These are phyloP conservation scores for Tachystola acroxantha DNA, from an alignment of 2,888 invertebrate genomes.

Conservation along the genomic window DNA sequence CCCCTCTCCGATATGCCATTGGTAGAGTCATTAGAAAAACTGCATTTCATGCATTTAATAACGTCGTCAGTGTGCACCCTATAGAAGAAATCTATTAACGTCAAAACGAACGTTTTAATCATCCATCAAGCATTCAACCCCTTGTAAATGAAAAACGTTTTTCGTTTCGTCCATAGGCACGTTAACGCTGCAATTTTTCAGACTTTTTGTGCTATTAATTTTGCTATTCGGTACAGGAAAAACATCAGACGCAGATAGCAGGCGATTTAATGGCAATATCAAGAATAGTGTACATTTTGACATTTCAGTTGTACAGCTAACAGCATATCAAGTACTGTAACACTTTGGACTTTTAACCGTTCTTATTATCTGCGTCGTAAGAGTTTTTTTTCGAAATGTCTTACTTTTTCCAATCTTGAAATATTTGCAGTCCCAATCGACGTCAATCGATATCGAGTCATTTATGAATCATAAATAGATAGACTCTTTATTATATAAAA, in stretches of 20 bases:
- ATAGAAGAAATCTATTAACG: slow-evolving; percentile 68
- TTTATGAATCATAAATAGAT: too few species aligned
- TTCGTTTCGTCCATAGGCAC: slow-evolving; percentile 15
- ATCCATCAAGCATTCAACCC: slow-evolving; percentile 54
- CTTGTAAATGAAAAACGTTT: slow-evolving; percentile 25
- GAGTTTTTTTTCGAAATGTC: too few species aligned
- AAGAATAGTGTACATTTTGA: too few species aligned
- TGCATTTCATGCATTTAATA: slow-evolving; percentile 76
- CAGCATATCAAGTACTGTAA: too few species aligned
- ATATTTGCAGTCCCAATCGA: too few species aligned
- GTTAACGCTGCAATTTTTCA: slow-evolving; percentile 12
- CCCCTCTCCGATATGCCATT: slow-evolving; percentile 26
- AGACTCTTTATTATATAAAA: too few species aligned
- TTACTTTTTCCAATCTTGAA: too few species aligned
- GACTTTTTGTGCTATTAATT: background rate
- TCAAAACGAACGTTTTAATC: slow-evolving; percentile 56
- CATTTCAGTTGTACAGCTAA: too few species aligned
- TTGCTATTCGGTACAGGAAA: background rate
- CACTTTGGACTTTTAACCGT: too few species aligned
- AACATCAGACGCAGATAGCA: background rate
- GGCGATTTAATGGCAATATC: too few species aligned
- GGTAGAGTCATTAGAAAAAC: slow-evolving; percentile 60
- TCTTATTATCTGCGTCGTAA: too few species aligned
- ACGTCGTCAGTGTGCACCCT: slow-evolving; percentile 56
- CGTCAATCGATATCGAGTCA: too few species aligned